phyloP scores from a whole-genome alignment of 2,888 invertebrate species.

The Lacanobia wlatinum region DNA sequence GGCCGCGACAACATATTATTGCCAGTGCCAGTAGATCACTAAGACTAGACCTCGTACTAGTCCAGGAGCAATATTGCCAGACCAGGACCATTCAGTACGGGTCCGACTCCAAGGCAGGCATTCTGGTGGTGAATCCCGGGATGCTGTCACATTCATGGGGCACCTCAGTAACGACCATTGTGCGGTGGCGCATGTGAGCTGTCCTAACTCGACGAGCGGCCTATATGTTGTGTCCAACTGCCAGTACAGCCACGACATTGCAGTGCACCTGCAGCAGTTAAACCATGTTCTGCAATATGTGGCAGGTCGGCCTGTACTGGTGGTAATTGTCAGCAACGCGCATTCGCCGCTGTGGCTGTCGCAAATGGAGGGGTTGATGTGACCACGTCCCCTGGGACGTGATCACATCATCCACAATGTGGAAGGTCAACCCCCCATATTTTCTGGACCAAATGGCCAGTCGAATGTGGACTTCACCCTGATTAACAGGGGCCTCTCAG shows the following conservation, averaged over 20 bases:
- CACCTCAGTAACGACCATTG: slow-evolving; percentile 3
- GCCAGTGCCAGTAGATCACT: no score
- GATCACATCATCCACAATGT: background rate
- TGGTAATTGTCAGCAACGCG: slow-evolving; percentile 63
- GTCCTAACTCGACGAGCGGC: no score
- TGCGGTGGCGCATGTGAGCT: background rate
- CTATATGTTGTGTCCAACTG: background rate
- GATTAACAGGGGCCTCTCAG: slow-evolving; percentile 19
- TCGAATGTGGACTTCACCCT: slow-evolving; percentile 66
- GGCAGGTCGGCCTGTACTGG: slow-evolving; percentile 26
- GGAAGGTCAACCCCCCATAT: slow-evolving; percentile 41
- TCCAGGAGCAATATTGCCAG: no score
- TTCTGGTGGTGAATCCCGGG: no score
- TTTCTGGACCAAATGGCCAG: slow-evolving; percentile 35
- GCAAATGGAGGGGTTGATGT: slow-evolving; percentile 18
- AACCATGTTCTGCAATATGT: slow-evolving; percentile 40
- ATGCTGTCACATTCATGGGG: no score
- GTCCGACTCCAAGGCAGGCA: no score
- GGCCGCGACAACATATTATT: no score
- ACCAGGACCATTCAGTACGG: no score
- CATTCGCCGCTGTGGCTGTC: slow-evolving; percentile 65
- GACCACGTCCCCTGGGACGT: no score
- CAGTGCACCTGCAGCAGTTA: slow-evolving; percentile 21
- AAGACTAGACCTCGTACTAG: no score
- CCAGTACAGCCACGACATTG: slow-evolving; percentile 1